A percentile compares a stretch with the other conserved stretches of the same genome.
Evolutionary conservation across 2,888 invertebrate species (phyloP).

Genomic region (Tenthredo amoena): DNA sequence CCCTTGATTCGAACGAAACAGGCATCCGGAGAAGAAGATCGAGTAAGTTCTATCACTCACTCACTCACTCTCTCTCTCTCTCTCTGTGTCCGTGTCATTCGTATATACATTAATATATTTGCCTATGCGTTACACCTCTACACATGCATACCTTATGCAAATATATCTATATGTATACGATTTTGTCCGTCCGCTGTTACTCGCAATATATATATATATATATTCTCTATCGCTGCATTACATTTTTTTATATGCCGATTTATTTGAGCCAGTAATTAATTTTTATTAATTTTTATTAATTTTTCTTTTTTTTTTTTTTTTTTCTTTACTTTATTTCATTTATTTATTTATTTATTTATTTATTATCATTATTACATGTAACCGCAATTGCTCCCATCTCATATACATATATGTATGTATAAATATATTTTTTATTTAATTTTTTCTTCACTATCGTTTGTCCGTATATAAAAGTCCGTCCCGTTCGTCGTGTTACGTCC

Average conservation of each 20-base stretch:
- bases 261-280: constrained; percentile 62
- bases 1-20: constrained; percentile 74
- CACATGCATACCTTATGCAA: constrained; percentile 52
- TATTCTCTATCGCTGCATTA: constrained; percentile 2
- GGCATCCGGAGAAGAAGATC: constrained; percentile 85
- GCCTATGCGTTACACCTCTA: not conserved
- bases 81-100: constrained; percentile 59
- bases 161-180: not conserved
- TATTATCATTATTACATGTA: constrained; percentile 32
- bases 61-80: constrained; percentile 62
- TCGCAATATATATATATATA: constrained; percentile 26
- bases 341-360: constrained; percentile 57
- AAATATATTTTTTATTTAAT: constrained; percentile 2
- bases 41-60: constrained; percentile 81
- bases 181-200: constrained; percentile 50
- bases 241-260: constrained; percentile 29
- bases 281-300: constrained; percentile 58
- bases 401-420: not conserved
- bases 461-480: constrained; percentile 46
- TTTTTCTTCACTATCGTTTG: constrained; percentile 13
- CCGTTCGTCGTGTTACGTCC: constrained; percentile 41
- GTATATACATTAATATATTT: constrained; percentile 50
- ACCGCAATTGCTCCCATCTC: constrained; percentile 1
- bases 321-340: constrained; percentile 55
- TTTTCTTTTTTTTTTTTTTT: constrained; percentile 58